A percentile compares a stretch with the other conserved stretches of the same genome.
These are phyloP conservation scores for Campopleginae sp. DNA, from an alignment of 2,888 invertebrate genomes.

Conservation along the genomic window DNA sequence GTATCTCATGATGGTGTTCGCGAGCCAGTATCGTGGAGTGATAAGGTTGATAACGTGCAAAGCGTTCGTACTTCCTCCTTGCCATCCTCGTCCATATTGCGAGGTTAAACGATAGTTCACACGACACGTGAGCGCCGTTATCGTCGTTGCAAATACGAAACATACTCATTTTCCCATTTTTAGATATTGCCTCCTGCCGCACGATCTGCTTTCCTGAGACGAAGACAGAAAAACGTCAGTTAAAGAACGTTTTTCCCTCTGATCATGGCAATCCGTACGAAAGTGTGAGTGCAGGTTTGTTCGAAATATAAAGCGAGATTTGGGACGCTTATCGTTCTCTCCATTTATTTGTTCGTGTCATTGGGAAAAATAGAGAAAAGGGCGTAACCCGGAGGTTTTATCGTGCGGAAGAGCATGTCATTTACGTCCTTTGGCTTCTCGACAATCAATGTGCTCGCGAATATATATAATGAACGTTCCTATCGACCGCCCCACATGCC, in stretches of 20 bases:
- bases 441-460: slow-evolving; percentile 18
- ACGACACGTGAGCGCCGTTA: slow-evolving; percentile 18
- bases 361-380: neutral
- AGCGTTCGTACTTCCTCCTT: slow-evolving; percentile 20
- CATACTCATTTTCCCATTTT: neutral
- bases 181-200: neutral
- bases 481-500: slow-evolving; percentile 80
- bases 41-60: slow-evolving; percentile 60
- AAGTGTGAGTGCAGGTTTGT: neutral
- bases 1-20: slow-evolving; percentile 26
- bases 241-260: neutral
- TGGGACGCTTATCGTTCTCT: neutral
- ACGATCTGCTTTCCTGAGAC: too few species aligned
- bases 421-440: slow-evolving; percentile 33
- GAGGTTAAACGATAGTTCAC: slow-evolving; percentile 3
- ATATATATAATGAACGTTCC: slow-evolving; percentile 61
- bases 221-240: too few species aligned
- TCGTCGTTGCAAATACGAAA: slow-evolving; percentile 17
- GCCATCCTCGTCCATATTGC: slow-evolving; percentile 8
- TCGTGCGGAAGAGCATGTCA: neutral
- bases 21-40: slow-evolving; percentile 45
- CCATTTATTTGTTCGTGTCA: neutral
- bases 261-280: neutral
- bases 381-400: neutral
- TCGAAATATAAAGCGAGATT: neutral